Base-by-base conservation (phyloP, 1,140 invertebrate genomes). In the Propsilocerus akamusi region DNA sequence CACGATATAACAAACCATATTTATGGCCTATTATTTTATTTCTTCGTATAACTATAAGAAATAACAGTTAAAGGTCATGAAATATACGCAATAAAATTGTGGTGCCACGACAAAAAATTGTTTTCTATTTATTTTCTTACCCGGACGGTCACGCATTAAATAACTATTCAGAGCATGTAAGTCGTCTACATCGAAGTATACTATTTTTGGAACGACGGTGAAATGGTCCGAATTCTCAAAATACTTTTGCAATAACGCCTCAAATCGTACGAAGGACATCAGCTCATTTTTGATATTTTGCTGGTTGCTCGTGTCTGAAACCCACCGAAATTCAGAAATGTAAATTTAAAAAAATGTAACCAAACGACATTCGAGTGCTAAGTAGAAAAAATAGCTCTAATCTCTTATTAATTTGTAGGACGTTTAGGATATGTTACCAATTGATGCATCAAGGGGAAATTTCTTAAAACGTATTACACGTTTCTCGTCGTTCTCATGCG, bases 31-130 rank as follows among this genome's bases (percentile, higher is more conserved):
- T 56, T 23, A 57, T 26, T 51, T 47, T 57, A n/a, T 65, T 53
- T 5, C 65, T 59, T 24, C 34, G 65, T 59, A 49, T 68, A 61
- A 54, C 70, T 68, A 5, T 59, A 57, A 10, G 64, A 61, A 53
- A 60, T 60, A 23, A 68, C 63, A 25, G 62, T 66, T 59, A 55
- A 59, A n/a, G 50, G 49, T 55, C 60, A 64, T 5, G 67, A 51
- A 25, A 37, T 49, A n/a, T n/a, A n/a, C 32, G 20, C 28, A 30
- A 11, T 30, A 30, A 30, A 11, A n/a, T 30, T 30, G 6, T 2
- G n/a, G 20, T 37, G n/a, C n/a, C n/a, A 37, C 20, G 32, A 6
- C 20, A 20, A 41, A 14, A 10, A 20, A 20, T 20, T 4, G 1
- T 23, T 60, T 59, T 51, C 68, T 69, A 25, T 54, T 46, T 53